Evolutionary conservation across 1,140 invertebrate genomes (phyloP), one percentile per base, ranked within the genome.

Genomic region (Argopecten irradians): DNA sequence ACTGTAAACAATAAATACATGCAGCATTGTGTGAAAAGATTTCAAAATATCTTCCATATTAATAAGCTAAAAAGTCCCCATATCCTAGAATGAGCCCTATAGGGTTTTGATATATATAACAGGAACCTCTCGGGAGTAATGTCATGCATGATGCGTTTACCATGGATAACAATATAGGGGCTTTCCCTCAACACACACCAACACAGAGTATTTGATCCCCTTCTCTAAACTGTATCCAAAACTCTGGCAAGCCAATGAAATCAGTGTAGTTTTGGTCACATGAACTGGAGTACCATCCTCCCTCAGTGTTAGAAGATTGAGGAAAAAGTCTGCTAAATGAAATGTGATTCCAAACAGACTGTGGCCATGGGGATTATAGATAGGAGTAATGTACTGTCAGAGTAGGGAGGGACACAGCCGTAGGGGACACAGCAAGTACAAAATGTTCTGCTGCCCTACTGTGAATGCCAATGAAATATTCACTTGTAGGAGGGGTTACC

Each of bases 161-260:
- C n/a, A 71, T 71, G 28, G 55, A 28, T n/a, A 71, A 71, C 55
- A n/a, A 71, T 22, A 71, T 28, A 3, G n/a, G n/a, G 55, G 55
- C 22, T 71, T 71, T 28, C 55, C n/a, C 55, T 71, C 55, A 71
- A n/a, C 55, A 71, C 43, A 46, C 43, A 39, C 36, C 36, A n/a
- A 46, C 55, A 71, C 55, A 71, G 55, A 71, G 55, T 71, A n/a
- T n/a, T 71, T 71, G 55, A 71, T 71, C 55, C 55, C 55, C 55
- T 71, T 71, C 55, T 71, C 55, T n/a, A 71, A 82, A 32, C 83
- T 87, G 19, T 87, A 82, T n/a, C 43, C 83, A 55, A 36, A 88
- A 88, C 36, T 36, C n/a, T n/a, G 55, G 46, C 83, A 84, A n/a
- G 87, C 83, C 28, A 88, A 84, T 88, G 87, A 43, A 39, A 16